Evolutionary conservation across 35 echinoderm and acorn worm genomes (phyloP).

Genomic region (Apostichopus californicus): DNA sequence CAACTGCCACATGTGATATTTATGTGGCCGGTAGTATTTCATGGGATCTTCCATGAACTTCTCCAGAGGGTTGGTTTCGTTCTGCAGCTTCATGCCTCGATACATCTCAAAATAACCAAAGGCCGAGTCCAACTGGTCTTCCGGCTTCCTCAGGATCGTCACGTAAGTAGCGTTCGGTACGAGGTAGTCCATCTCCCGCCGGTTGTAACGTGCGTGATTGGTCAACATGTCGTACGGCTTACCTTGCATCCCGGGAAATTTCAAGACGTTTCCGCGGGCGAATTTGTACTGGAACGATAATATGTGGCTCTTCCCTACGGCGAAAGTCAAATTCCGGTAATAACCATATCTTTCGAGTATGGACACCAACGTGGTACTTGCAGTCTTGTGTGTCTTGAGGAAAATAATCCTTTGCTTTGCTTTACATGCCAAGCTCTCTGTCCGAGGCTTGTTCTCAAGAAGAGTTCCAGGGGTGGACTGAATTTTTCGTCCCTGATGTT

Average conservation of each 20-base stretch:
- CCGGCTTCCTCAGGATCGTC: conserved; percentile 68
- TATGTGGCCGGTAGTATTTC: conserved; percentile 22
- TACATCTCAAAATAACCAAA: conserved; percentile 77
- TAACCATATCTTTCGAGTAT: conserved; percentile 84
- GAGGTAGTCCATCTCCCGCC: conserved; percentile 63
- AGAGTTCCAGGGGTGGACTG: too few species aligned
- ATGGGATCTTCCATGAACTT: conserved; percentile 65
- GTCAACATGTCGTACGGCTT: conserved; percentile 65
- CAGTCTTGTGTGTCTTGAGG: conserved; percentile 82
- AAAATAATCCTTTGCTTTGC: conserved; percentile 55
- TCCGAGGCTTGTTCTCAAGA: too few species aligned
- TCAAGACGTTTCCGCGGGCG: not conserved
- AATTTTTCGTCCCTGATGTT: too few species aligned
- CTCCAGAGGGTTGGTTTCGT: conserved; percentile 48
- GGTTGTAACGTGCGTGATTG: conserved; percentile 83
- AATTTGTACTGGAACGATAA: conserved; percentile 9
- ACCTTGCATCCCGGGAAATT: not conserved
- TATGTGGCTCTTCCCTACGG: conserved; percentile 59
- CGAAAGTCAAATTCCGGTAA: conserved; percentile 69
- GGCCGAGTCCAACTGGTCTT: conserved; percentile 68
- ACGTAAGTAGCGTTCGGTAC: conserved; percentile 69
- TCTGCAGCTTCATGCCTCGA: conserved; percentile 46
- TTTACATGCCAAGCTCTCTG: not conserved
- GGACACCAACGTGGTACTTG: conserved; percentile 68
- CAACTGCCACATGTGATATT: conserved; percentile 52